Conservation (phyloP, 2,797 vertebrate species). For the Lepus townsendii region DNA sequence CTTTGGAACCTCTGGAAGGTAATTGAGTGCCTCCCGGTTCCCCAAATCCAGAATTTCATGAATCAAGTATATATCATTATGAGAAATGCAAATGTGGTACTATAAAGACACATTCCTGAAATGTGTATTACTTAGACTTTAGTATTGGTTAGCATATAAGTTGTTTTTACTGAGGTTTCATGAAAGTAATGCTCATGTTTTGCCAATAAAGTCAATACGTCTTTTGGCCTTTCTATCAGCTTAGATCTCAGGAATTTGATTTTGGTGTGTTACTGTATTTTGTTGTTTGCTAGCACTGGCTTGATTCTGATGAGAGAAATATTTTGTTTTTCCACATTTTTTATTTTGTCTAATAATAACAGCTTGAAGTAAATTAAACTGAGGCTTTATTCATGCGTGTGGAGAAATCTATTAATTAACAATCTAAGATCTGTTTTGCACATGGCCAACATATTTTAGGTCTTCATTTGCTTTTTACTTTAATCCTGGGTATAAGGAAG, state of each 20-base stretch:
- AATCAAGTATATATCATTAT: background rate
- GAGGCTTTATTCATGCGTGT: conserved; percentile 10
- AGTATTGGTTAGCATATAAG: conserved; percentile 20
- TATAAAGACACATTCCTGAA: background rate
- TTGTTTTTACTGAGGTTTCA: conserved; percentile 51
- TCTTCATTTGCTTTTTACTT: conserved; percentile 69
- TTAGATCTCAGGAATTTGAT: background rate
- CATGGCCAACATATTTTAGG: conserved; percentile 73
- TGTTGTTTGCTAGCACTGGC: background rate
- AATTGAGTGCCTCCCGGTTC: background rate
- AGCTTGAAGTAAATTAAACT: conserved; percentile 47
- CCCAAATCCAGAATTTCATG: background rate
- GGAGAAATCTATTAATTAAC: conserved; percentile 58
- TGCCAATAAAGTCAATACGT: background rate
- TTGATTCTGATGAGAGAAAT: conserved; percentile 54
- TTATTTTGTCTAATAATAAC: conserved; percentile 58
- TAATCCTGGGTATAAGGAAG: conserved; percentile 64
- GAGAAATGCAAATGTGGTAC: conserved; percentile 1
- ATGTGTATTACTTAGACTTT: conserved; percentile 10
- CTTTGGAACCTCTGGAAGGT: background rate
- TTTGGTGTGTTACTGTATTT: conserved; percentile 2
- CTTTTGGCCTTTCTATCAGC: background rate
- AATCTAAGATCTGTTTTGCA: conserved; percentile 67
- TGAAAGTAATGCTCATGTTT: background rate
- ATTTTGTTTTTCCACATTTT: conserved; percentile 24